Evolutionary conservation across 2,113 vertebrate species (phyloP), one percentile per base, ranked within the genome.

Genomic region (Alexandromys fortis): DNA sequence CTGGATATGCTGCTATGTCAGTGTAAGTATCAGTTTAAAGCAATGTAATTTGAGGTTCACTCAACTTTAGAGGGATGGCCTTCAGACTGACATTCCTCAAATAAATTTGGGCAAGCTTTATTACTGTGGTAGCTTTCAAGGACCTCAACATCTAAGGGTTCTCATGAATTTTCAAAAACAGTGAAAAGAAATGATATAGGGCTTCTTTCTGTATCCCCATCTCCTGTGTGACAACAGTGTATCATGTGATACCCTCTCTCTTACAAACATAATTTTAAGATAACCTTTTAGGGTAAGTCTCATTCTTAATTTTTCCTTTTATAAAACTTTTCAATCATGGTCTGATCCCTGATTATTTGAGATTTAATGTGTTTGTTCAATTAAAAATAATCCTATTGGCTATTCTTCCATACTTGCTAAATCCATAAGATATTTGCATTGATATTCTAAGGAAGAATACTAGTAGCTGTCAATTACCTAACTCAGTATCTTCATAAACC

Each of bases 321-420:
- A 94, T 65, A 85, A 68, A n/a, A 30, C 1, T 24, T 86, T 77
- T 68, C 12, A 65, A 45, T 83, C 49, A 7, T 67, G 3, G 3
- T 95, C 72, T 96, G 63, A 55, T 75, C 70, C 24, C 35, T 24
- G 73, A 13, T 73, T 89, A 67, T 73, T 86, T 63, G 55, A 91
- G 12, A 83, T 93, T 70, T 19, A 33, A 73, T 45, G 2, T 55
- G 47, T 85, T 70, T 87, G 5, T 82, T 94, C 42, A 35, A 55
- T 42, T 90, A 63, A 30, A 89, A 94, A 70, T 47, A 81, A 72
- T 22, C 14, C 7, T 38, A 9, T 33, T 70, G 61, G 3, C 10
- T 67, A 13, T 67, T 55, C 17, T 86, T 67, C 47, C 17, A 47
- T 82, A 17, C 16, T 9, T 30, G 26, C 35, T 65, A 65, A 86